Evolutionary conservation across 2,113 vertebrate genomes (phyloP), one percentile per base, ranked within the genome.

Genomic region (Gambusia affinis): DNA sequence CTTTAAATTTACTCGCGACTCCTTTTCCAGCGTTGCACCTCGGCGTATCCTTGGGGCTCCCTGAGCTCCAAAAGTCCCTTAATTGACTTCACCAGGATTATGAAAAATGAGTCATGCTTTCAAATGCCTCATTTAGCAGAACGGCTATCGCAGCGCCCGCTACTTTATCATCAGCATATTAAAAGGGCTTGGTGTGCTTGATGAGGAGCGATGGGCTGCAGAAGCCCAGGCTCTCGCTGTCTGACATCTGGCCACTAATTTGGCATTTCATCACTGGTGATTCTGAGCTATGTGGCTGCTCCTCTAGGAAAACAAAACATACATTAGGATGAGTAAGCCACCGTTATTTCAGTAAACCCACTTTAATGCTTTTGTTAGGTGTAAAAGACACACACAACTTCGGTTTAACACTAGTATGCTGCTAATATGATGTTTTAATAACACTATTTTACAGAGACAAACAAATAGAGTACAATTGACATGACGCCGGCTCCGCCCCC

Each of bases 31-130:
- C 54, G 27, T 37, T 33, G 80, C 57, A 76, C 82, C 77, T 85
- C 73, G 31, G 44, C 24, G 79, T 88, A 79, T 89, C 86, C 78
- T 78, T 77, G 62, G 74, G 79, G 72, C 75, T 71, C 72, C 82
- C 77, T 4, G 42, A 65, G 77, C 68, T 71, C 70, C 76, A 79
- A 64, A 51, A 68, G 77, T 77, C 80, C 76, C 83, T 67, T 90
- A 92, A 91, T 88, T 88, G 89, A 92, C 88, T 84, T 89, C 81
- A 70, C 57, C 47, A 17, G 73, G 82, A 89, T 90, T 85, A 88
- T 91, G 90, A 91, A 92, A 91, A 89, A 92, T 87, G 86, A 81
- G 86, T 62, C 33, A 28, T n/a, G 77, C 83, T 82, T 91, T 82
- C 75, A 76, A 85, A 90, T 73, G 88, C 83, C 77, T 91, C 88